Base-by-base conservation (phyloP, 2,113 vertebrate species). In the Cnemophilus loriae region DNA sequence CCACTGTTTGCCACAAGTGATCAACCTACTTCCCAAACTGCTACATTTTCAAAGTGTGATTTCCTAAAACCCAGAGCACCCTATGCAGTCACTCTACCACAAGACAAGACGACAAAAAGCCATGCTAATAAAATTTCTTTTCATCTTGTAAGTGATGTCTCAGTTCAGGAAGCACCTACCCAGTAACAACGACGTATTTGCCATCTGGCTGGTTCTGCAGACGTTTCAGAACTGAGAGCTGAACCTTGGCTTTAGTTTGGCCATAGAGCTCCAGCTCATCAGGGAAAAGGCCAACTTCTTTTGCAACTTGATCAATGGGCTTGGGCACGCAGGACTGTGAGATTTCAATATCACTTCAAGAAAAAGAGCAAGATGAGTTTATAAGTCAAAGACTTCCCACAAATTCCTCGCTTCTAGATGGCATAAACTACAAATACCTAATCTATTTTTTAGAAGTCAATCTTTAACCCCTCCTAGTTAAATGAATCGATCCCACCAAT, bases 181-280 rank as follows among this genome's bases (percentile, higher is more conserved):
- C 99, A 26, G 99, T 99, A 59, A 99, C 99, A 22, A 99, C 99
- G 10, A 99, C 95, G 1, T 99, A 99, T 99, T 98, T 99, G 75
- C 99, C 99, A 46, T 99, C 98, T 11, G 98, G 97, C 64, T 98
- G 98, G 20, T 97, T 96, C 94, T 98, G 98, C 91, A 99, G 98
- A 14, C 99, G 99, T 12, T 98, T 97, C 32, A 99, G 96, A 11
- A 96, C 96, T 1, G 97, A 98, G 73, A 99, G 98, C 44, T 98
- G 98, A 56, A 99, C 98, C 78, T 99, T 99, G 90, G 99, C 99
- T 94, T 99, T 99, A 21, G 98, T 99, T 41, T 98, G 98, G n/a
- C 99, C 99, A 1, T 99, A 99, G 30, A 98, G 96, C 81, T 99
- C 99, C 68, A 99, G 92, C 95, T 99, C 99, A 57, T 99, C 98